Evolutionary conservation across 2,797 vertebrate genomes (phyloP), one percentile per base, ranked within the genome.

Genomic region (Chelmon rostratus): DNA sequence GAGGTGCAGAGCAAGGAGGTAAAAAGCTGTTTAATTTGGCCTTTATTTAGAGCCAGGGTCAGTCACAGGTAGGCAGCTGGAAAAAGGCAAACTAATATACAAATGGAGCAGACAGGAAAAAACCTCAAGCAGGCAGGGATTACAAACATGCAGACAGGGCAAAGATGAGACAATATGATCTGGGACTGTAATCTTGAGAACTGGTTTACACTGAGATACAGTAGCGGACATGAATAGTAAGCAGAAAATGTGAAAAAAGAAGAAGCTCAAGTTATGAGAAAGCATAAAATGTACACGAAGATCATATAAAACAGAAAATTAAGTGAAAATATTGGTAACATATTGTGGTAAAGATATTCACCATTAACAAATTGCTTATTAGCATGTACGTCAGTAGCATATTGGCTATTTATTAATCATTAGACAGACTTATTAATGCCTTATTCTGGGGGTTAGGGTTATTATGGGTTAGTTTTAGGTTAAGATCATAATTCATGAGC

Each of bases 71-170:
- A 7, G 47, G 25, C 8, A 12, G 47, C 6, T 3, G 33, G 37
- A 52, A 2, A n/a, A 42, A 31, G 8, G 23, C 12, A 52, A 65
- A 65, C 21, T 35, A 6, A 64, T 56, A 31, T 4, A 52, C 23
- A 42, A 53, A 54, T 2, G 38, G 28, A 44, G 61, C 28, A 25
- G n/a, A 53, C 33, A 23, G 54, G 5, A 42, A 44, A 53, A 62
- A 12, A 42, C 15, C 33, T 23, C 19, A 46, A 35, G 38, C 37
- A 31, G 42, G 25, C 35, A 61, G 35, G 35, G 13, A 64, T 46
- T 44, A 38, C 10, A 77, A 61, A 28, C 19, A 58, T 53, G 28
- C 49, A 16, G 40, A 19, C 49, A 47, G 62, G 68, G 58, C 59
- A 23, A 13, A 79, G 56, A n/a, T n/a, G n/a, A n/a, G n/a, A n/a